phyloP scores from a whole-genome alignment of 2,113 vertebrate species.

The Grallaria varia region DNA sequence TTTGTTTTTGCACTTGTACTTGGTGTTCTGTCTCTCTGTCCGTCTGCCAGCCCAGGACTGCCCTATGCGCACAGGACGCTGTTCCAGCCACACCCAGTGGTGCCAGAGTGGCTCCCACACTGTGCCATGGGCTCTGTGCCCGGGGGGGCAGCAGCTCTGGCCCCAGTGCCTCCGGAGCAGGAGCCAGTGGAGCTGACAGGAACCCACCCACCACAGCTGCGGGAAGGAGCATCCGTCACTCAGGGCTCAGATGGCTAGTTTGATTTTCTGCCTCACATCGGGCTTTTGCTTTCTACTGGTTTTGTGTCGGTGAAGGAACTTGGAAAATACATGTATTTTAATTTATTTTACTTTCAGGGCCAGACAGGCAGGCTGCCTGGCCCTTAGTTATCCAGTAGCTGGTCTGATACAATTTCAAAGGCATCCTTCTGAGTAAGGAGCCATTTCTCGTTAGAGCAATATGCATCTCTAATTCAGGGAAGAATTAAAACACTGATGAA shows the following conservation, averaged over 20 bases:
- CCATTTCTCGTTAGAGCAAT: background rate
- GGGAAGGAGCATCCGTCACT: background rate
- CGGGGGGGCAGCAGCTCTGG: background rate
- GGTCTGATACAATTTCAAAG: conserved; percentile 18
- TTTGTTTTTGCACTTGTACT: conserved; percentile 69
- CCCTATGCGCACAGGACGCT: conserved; percentile 51
- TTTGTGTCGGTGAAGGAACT: background rate
- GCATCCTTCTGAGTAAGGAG: background rate
- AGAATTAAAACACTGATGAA: background rate
- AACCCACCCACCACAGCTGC: background rate
- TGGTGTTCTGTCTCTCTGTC: conserved; percentile 18
- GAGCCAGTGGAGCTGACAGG: background rate
- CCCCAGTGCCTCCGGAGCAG: too few relatives aligned
- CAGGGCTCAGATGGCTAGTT: background rate
- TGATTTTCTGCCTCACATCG: background rate
- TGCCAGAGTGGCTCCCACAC: background rate
- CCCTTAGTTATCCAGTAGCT: background rate
- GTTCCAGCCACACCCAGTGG: background rate
- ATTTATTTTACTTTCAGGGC: conserved; percentile 15
- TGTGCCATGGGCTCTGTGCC: conserved; percentile 31
- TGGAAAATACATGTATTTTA: conserved; percentile 1
- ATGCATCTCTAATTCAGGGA: conserved; percentile 4
- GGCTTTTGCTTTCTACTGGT: background rate
- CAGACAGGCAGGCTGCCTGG: background rate
- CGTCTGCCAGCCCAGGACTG: conserved; percentile 38